Conservation (phyloP, 2,888 invertebrate species). For the Glaucopsyche alexis region DNA sequence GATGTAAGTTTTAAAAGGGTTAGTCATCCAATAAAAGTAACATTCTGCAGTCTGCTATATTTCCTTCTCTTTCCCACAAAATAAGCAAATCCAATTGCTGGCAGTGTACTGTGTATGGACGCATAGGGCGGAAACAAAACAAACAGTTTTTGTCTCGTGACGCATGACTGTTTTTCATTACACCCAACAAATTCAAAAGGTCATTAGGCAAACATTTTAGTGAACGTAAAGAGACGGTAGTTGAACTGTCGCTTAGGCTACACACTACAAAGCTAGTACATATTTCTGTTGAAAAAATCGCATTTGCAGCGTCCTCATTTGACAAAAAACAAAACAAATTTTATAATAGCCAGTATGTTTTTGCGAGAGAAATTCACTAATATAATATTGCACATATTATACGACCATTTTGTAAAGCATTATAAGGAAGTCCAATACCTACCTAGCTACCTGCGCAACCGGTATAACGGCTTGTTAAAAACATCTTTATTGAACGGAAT, state of each 20-base stretch:
- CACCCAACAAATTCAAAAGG: not conserved
- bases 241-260: not conserved
- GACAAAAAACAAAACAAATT: not conserved
- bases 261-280: not conserved
- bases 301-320: too few relatives aligned
- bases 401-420: not conserved
- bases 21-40: not conserved
- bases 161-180: conserved; percentile 12
- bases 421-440: conserved; percentile 25
- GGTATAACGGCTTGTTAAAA: conserved; percentile 26
- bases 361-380: not conserved
- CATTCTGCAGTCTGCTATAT: not conserved
- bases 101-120: not conserved
- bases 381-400: conserved; percentile 1
- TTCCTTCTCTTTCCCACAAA: conserved; percentile 7
- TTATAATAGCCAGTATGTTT: not conserved
- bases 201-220: not conserved
- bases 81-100: conserved; percentile 15
- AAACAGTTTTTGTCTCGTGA: conserved; percentile 1
- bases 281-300: not conserved
- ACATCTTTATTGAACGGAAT: conserved; percentile 27
- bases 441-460: conserved; percentile 28
- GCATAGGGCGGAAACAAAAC: conserved; percentile 5
- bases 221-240: conserved; percentile 12
- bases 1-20: not conserved